These are phyloP conservation scores for Furnarius figulus DNA, from an alignment of 2,113 vertebrate species.

Conservation along the genomic window DNA sequence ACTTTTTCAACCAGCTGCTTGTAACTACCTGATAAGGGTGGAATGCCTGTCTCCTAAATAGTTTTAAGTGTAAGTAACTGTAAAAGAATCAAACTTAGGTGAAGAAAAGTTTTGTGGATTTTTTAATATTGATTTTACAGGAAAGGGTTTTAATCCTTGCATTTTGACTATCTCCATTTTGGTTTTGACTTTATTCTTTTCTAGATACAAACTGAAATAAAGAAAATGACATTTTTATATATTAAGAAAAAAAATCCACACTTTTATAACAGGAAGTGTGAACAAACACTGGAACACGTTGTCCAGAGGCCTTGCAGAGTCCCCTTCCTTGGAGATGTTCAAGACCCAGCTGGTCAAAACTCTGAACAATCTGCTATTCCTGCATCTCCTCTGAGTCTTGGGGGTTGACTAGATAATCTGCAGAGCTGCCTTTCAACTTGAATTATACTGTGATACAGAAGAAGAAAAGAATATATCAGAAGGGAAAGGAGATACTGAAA, in stretches of 20 bases:
- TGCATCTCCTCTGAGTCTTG: neutral
- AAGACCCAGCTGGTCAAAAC: accelerated
- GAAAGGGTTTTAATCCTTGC: neutral
- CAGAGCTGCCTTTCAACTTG: neutral
- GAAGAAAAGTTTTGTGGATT: neutral
- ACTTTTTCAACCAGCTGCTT: neutral
- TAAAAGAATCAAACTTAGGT: neutral
- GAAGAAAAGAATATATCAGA: neutral
- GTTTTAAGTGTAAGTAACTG: neutral
- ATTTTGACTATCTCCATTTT: neutral
- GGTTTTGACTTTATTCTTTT: neutral
- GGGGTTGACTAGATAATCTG: neutral
- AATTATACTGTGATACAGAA: neutral
- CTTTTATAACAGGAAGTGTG: neutral
- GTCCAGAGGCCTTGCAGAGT: neutral
- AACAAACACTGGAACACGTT: neutral
- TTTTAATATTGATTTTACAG: neutral
- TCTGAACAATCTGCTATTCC: neutral
- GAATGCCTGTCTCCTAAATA: neutral
- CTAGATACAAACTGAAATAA: neutral
- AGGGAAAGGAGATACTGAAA: neutral
- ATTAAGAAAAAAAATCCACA: neutral
- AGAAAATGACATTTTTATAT: neutral
- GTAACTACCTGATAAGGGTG: neutral
- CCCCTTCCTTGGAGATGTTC: neutral